Conservation (phyloP, 2,797 vertebrate genomes). For the Danio aesculapii region DNA sequence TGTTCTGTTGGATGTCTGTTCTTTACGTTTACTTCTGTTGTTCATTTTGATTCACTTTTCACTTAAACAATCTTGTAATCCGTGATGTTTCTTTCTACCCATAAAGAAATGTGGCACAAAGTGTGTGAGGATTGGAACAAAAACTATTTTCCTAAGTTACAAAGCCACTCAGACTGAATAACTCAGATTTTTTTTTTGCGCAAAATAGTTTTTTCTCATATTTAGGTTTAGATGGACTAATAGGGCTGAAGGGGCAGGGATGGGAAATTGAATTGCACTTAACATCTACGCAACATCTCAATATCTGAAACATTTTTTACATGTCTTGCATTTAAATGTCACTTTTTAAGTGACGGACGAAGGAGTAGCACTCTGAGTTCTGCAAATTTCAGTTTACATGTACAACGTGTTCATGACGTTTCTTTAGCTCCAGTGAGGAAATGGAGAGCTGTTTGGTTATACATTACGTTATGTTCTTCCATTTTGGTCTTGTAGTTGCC, state of each 20-base stretch:
- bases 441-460: background rate
- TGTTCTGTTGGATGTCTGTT: background rate
- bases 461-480: conserved; percentile 11
- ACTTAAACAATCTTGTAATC: background rate
- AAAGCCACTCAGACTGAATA: conserved; percentile 12
- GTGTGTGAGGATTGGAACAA: conserved; percentile 19
- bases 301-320: background rate
- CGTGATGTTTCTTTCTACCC: background rate
- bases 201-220: conserved; percentile 23
- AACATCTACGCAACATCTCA: conserved; percentile 24
- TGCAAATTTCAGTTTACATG: conserved; percentile 38
- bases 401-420: background rate
- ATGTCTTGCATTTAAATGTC: background rate
- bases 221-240: conserved; percentile 2
- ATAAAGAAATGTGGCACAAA: conserved; percentile 22
- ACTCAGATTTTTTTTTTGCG: conserved; percentile 3
- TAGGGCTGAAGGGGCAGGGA: background rate
- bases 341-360: conserved; percentile 2
- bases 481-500: conserved; percentile 41
- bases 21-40: background rate
- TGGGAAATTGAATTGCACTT: conserved; percentile 25
- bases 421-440: conserved; percentile 2
- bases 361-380: conserved; percentile 10
- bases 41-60: background rate
- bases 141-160: conserved; percentile 21